Evolutionary conservation across 2,888 invertebrate species (phyloP), one percentile per base, ranked within the genome.

Genomic region (Pogonocherus hispidulus): DNA sequence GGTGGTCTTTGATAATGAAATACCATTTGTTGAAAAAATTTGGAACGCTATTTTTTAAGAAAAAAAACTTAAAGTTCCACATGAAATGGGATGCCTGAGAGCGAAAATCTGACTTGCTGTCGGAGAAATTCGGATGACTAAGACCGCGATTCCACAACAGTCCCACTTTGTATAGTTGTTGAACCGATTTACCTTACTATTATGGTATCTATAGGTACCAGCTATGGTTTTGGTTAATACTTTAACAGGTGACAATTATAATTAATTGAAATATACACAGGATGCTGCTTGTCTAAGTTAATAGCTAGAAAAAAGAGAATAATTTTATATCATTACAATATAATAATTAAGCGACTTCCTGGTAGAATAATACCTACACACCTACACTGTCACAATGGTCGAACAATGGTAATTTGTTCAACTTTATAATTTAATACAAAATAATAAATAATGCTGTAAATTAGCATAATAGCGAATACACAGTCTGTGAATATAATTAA

Each of bases 391-490:
- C 76, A 73, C 69, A 67, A 65, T 69, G 70, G 69, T 66, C 69
- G 69, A 70, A 73, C 74, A 73, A 76, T 74, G 67, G 69, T 52
- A 67, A 64, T 59, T 65, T 57, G 63, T 72, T 70, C 71, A 70
- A 75, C 75, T 75, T 76, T 68, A 71, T 75, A 78, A 79, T 79
- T 78, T 79, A 78, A 78, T 75, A 76, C 77, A 72, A 77, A 78
- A 77, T 79, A 78, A 77, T 78, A 78, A 78, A 79, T 77, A 79
- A 75, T 73, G 69, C 70, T 69, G 63, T 71, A 71, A 78, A 79
- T 79, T 79, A 79, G 75, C 77, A 78, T 78, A 79, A 74, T 75
- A 73, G 70, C 71, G 71, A 70, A 70, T 63, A 63, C 63, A 66
- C 49, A 60, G 55, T 52, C 70, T 63, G 69, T 68, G 62, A 65